Conservation (phyloP, 2,113 vertebrate species). For the Ursus arctos region DNA sequence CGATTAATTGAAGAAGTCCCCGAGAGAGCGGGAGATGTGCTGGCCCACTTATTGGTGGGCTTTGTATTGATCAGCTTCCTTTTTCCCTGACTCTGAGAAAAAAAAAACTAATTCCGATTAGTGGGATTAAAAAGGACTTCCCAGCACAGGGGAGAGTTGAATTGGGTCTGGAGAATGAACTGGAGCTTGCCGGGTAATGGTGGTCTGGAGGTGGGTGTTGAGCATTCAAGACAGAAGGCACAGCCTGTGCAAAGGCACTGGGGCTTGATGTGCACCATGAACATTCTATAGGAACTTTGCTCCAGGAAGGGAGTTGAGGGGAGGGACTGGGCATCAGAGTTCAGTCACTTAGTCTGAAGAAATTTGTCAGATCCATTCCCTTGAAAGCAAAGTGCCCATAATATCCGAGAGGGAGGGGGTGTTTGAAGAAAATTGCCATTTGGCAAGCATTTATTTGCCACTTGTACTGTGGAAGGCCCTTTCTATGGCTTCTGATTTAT, state of each 20-base stretch:
- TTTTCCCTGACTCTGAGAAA: not conserved
- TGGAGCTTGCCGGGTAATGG: too few relatives aligned
- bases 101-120: not conserved
- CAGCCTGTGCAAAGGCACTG: not conserved
- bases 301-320: not conserved
- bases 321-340: not conserved
- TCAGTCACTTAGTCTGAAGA: not conserved
- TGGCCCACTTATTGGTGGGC: not conserved
- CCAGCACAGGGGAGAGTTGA: not conserved
- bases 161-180: not conserved
- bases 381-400: not conserved
- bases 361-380: not conserved
- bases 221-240: not conserved
- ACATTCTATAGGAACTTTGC: not conserved
- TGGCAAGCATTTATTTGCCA: not conserved
- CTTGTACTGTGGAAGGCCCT: not conserved
- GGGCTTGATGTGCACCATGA: not conserved
- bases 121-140: not conserved
- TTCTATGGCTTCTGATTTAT: not conserved
- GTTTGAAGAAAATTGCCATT: not conserved
- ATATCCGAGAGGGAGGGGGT: accelerated
- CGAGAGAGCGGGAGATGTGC: accelerated
- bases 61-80: accelerated
- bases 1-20: not conserved
- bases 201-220: accelerated